Base-by-base conservation (phyloP, 2,797 vertebrate species). In the Cossypha heuglini region DNA sequence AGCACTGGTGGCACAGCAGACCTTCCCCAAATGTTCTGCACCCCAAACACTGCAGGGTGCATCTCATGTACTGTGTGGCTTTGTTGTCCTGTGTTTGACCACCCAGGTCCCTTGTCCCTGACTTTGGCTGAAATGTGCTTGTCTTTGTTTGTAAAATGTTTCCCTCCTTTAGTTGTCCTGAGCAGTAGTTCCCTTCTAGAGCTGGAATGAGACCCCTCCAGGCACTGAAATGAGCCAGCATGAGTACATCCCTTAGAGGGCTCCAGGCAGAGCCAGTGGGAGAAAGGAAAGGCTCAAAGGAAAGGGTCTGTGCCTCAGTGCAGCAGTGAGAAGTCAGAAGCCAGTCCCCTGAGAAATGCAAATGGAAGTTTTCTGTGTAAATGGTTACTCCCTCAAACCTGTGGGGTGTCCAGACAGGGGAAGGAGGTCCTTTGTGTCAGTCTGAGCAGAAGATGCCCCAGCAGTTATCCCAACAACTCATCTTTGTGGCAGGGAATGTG, bases 141-240 rank as follows among this genome's bases (percentile, higher is more conserved):
- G 90, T 94, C 93, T 91, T 42, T 88, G 87, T 91, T 42, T 88
- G 87, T 79, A 45, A 82, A 62, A 52, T 42, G 52, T 88, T 87
- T 74, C 83, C 42, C 22, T 75, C 35, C 55, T 45, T 28, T 6
- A 55, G 49, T 12, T 63, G 48, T 86, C 62, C 71, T 66, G 9
- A 19, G 7, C 10, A 66, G 40, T 37, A 37, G 24, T 43, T 68
- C 42, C 57, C 33, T 69, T 38, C 13, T 31, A 35, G 73, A 52
- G 33, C n/a, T 37, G n/a, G 48, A 51, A 25, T 46, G 43, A 31
- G 11, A 28, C 25, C 38, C 9, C 4, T 49, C 26, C 14, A 31
- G 78, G 68, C 2, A 3, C 43, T 17, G 15, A 3, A 15, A 29
- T 20, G 37, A 69, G 52, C 13, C 38, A 8, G 29, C 29, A 10